Evolutionary conservation across 2,888 invertebrate genomes (phyloP).

Genomic region (Vandiemenella viatica): DNA sequence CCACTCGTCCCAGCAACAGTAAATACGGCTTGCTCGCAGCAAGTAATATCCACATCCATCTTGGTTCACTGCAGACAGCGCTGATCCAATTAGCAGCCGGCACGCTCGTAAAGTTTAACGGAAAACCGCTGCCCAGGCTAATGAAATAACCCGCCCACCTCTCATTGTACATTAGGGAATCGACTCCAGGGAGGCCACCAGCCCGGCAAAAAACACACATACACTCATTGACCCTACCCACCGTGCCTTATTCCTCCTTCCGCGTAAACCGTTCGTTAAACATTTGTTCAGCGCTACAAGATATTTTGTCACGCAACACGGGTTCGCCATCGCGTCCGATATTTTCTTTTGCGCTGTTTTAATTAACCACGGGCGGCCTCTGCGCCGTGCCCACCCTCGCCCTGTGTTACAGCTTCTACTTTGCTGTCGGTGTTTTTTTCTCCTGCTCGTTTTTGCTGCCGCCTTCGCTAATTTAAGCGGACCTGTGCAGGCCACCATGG

Average conservation of each 20-base stretch:
- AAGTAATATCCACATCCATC: neutral
- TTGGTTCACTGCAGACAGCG: neutral
- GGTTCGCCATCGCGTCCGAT: neutral
- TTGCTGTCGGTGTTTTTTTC: too few relatives aligned
- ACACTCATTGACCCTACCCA: neutral
- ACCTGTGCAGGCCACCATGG: neutral
- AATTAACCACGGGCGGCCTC: slow-evolving; percentile 2
- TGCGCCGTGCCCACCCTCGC: neutral
- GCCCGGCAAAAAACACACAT: too few relatives aligned
- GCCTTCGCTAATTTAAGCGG: neutral
- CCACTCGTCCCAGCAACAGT: too few relatives aligned
- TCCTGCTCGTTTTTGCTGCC: neutral
- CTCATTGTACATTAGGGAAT: neutral
- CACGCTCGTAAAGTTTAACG: neutral
- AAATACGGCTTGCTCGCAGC: neutral
- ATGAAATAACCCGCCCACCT: neutral
- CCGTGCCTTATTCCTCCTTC: neutral
- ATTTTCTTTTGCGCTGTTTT: neutral
- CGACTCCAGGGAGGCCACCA: too few relatives aligned
- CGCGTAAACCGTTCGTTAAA: neutral
- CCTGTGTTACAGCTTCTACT: neutral
- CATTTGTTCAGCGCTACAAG: neutral
- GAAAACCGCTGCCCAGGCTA: neutral
- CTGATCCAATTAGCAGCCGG: neutral
- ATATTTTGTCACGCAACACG: neutral